phyloP scores from a whole-genome alignment of 1,140 invertebrate species.

The Drosophila ogumai region DNA sequence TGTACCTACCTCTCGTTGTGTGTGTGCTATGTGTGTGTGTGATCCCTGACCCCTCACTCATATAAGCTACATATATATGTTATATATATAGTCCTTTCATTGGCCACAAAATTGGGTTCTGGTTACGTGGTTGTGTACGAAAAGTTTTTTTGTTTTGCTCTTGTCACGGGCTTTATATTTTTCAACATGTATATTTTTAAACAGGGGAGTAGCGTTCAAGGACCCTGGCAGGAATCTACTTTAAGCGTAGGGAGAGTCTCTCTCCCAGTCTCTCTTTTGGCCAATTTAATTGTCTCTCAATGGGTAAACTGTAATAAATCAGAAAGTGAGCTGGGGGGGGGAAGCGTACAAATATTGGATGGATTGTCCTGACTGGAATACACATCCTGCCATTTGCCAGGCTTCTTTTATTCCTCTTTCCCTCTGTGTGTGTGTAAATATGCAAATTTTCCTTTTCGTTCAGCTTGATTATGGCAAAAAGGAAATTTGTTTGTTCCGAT shows the following conservation, averaged over 20 bases:
- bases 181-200: slow-evolving; percentile 63
- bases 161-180: slow-evolving; percentile 59
- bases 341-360: slow-evolving; percentile 32
- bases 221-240: slow-evolving; percentile 12
- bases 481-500: slow-evolving; percentile 44
- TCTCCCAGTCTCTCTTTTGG: too few species aligned
- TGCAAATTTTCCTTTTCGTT: slow-evolving; percentile 67
- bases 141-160: slow-evolving; percentile 57
- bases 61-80: too few species aligned
- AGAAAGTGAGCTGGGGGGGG: slow-evolving; percentile 4
- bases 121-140: slow-evolving; percentile 48
- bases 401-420: slow-evolving; percentile 1
- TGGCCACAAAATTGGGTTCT: slow-evolving; percentile 76
- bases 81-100: slow-evolving; percentile 31
- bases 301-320: slow-evolving; percentile 67
- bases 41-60: slow-evolving; percentile 20
- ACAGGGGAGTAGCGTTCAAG: background rate
- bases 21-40: slow-evolving; percentile 6
- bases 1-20: background rate
- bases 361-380: slow-evolving; percentile 32
- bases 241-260: slow-evolving; percentile 1
- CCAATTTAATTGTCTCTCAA: slow-evolving; percentile 71
- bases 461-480: slow-evolving; percentile 51
- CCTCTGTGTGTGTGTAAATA: slow-evolving; percentile 47
- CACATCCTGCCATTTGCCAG: slow-evolving; percentile 20